These are phyloP conservation scores for Spinus pinus DNA, from an alignment of 2,797 vertebrate species.

Conservation along the genomic window DNA sequence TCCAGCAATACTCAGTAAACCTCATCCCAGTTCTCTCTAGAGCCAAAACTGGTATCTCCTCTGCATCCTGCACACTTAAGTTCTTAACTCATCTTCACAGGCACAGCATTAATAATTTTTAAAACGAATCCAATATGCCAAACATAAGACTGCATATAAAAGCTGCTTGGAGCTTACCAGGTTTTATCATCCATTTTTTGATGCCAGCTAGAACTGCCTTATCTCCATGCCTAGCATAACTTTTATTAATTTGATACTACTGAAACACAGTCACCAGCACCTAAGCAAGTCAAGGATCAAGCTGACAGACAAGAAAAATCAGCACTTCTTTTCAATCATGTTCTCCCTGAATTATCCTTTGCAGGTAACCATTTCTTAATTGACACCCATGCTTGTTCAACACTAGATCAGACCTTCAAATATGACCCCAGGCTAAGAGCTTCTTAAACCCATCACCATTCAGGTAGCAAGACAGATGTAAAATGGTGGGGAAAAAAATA, in stretches of 20 bases:
- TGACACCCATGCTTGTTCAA: background rate
- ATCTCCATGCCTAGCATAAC: background rate
- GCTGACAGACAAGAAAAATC: background rate
- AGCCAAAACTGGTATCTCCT: background rate
- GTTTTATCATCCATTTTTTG: background rate
- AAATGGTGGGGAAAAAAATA: accelerated
- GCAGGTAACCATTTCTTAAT: background rate
- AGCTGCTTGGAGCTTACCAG: background rate
- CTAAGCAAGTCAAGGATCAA: background rate
- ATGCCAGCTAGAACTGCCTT: background rate
- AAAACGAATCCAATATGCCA: background rate
- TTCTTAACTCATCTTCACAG: background rate
- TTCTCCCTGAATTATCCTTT: background rate
- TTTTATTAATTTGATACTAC: background rate
- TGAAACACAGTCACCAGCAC: background rate
- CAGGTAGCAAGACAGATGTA: background rate
- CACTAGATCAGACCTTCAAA: background rate
- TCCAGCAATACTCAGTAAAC: background rate
- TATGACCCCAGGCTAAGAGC: background rate
- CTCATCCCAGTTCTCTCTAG: background rate
- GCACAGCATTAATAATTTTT: background rate
- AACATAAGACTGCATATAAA: background rate
- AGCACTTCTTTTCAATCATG: background rate
- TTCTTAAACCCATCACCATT: background rate
- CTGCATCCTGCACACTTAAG: background rate